Percentiles rank a stretch among this genome's conserved stretches.
phyloP scores from a whole-genome alignment of 2,113 vertebrate genomes.

The Zingel zingel region DNA sequence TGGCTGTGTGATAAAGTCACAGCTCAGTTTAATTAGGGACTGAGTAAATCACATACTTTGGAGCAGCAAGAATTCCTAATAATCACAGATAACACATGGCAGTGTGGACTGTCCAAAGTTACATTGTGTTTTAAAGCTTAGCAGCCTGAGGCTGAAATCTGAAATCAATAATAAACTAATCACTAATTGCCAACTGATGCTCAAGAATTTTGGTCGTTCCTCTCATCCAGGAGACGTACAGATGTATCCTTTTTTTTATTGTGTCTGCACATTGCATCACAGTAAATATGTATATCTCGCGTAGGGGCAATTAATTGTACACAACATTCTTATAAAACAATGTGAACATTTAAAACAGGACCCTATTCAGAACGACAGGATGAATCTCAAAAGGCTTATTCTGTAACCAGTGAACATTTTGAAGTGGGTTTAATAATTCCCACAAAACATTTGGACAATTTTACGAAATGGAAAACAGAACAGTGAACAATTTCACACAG shows the following conservation, averaged over 20 bases:
- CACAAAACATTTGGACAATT: too few relatives aligned
- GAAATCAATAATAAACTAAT: not conserved
- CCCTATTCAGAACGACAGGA: not conserved
- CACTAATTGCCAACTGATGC: too few relatives aligned
- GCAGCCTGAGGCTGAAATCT: not conserved
- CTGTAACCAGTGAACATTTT: not conserved
- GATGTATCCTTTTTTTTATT: not conserved
- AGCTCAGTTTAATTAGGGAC: slow-evolving; percentile 40
- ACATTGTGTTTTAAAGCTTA: not conserved
- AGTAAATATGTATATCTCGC: not conserved
- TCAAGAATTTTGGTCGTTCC: not conserved
- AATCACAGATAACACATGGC: slow-evolving; percentile 24
- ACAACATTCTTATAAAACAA: too few relatives aligned
- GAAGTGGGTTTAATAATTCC: too few relatives aligned
- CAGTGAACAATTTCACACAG: too few relatives aligned
- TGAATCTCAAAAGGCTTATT: not conserved
- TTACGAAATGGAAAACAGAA: too few relatives aligned
- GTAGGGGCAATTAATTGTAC: too few relatives aligned
- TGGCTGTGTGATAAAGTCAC: slow-evolving; percentile 29
- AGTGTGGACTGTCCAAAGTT: not conserved
- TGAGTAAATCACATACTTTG: slow-evolving; percentile 38
- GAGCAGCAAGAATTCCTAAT: slow-evolving; percentile 19
- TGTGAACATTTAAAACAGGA: too few relatives aligned
- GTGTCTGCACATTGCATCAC: not conserved
- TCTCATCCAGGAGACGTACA: not conserved